phyloP scores from a whole-genome alignment of 2,888 invertebrate genomes.

The Acanthosepion pharaonis region DNA sequence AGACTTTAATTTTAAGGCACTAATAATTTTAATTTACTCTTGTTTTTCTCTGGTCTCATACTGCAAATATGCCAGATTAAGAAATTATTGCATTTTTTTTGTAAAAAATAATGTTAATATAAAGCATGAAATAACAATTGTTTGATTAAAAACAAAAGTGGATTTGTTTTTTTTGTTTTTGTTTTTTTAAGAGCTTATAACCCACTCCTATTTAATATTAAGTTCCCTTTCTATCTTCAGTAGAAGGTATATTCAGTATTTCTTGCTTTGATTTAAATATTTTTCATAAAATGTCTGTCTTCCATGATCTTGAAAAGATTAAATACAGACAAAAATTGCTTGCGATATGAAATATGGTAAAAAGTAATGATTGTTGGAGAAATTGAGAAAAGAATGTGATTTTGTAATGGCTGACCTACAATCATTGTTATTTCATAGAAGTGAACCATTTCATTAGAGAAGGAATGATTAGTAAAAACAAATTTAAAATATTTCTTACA shows the following conservation, averaged over 20 bases:
- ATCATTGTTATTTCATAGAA: background rate
- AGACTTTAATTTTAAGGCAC: background rate
- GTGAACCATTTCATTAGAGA: background rate
- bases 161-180: too few relatives aligned
- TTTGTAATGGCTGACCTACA: background rate
- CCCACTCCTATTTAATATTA: too few relatives aligned
- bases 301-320: background rate
- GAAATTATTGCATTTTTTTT: background rate
- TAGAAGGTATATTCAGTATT: too few relatives aligned
- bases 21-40: background rate
- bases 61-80: background rate
- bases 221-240: too few relatives aligned
- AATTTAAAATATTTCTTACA: too few relatives aligned
- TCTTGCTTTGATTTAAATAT: too few relatives aligned
- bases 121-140: too few relatives aligned
- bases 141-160: too few relatives aligned
- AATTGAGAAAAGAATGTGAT: background rate
- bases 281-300: background rate
- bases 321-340: background rate
- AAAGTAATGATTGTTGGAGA: background rate
- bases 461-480: background rate
- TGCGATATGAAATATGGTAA: background rate
- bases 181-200: too few relatives aligned
- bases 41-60: background rate
- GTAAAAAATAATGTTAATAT: too few relatives aligned